Evolutionary conservation across 2,888 invertebrate species (phyloP), one percentile per base, ranked within the genome.

Genomic region (Neocrepidodera transversa): DNA sequence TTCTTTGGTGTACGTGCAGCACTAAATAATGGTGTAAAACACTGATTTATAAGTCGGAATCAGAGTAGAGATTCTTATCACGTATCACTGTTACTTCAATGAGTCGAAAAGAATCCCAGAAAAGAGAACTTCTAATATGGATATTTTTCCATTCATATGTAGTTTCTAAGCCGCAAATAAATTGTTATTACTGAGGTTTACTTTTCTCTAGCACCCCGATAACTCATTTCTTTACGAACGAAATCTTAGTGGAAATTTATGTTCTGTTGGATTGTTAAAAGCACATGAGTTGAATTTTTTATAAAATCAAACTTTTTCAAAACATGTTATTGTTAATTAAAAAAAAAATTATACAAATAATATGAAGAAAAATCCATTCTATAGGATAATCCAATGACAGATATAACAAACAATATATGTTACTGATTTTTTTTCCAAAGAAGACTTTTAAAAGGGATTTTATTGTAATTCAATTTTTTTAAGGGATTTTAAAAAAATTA

Each of bases 1-100:
- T n/a, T n/a, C n/a, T n/a, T n/a, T n/a, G n/a, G 32, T 11, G 17
- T 14, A 32, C n/a, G 14, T 32, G n/a, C n/a, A 7, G 32, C 35
- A 45, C 54, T 35, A 38, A 55, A 38, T 23, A 55, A 55, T 40
- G 42, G 30, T 30, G 17, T 30, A 40, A 49, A 48, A 49, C 20
- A 38, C 55, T 49, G 48, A 56, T 49, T 49, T 49, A 55, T 38
- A 26, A 20, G 40, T 8, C 20, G 32, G 28, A 14, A 7, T 14
- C n/a, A 13, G n/a, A 47, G 48, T 40, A 14, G 30, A 48, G 1
- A 56, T 56, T 56, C 48, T 8, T 17, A 13, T 18, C 55, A 56
- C 55, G 55, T 56, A 38, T 56, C 14, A 30, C 38, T 56, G 18
- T 56, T 49, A 56, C 43, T 56, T 42, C 55, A 48, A 49, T 56